Conservation (phyloP, 2,888 invertebrate species). For the Mayetiola destructor region DNA sequence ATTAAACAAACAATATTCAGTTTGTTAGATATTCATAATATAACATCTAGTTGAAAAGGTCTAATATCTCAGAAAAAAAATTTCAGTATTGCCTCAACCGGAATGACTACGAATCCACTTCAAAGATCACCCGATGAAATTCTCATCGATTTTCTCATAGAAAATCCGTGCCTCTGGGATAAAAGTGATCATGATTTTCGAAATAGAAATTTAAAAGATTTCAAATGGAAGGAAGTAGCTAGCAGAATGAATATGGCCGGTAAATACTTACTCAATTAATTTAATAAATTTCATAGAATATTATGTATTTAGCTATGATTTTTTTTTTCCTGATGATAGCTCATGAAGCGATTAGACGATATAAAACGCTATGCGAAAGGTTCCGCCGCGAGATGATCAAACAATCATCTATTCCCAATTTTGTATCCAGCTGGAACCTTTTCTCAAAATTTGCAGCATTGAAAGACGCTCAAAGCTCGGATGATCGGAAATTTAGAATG, state of each 20-base stretch:
- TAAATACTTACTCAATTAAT: background rate
- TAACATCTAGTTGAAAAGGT: no score
- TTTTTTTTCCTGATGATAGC: background rate
- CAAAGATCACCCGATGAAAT: no score
- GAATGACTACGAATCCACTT: no score
- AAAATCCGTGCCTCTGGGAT: background rate
- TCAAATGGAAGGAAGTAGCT: background rate
- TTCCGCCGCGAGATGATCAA: background rate
- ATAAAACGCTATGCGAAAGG: background rate
- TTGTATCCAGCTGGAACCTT: background rate
- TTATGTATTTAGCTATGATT: background rate
- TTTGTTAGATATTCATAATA: no score
- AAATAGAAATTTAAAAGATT: background rate
- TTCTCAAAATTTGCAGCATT: background rate
- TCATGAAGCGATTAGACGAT: background rate
- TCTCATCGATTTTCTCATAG: background rate
- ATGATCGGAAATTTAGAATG: background rate
- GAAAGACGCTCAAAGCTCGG: background rate
- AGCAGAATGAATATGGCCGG: background rate
- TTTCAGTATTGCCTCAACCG: no score
- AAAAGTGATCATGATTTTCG: background rate
- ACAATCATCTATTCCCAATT: background rate
- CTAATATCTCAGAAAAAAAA: no score
- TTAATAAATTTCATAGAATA: no score
- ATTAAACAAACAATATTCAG: no score